A percentile compares a stretch with the other conserved stretches of the same genome.
Conservation (phyloP, 2,797 vertebrate genomes). For the Limnodromus scolopaceus region DNA sequence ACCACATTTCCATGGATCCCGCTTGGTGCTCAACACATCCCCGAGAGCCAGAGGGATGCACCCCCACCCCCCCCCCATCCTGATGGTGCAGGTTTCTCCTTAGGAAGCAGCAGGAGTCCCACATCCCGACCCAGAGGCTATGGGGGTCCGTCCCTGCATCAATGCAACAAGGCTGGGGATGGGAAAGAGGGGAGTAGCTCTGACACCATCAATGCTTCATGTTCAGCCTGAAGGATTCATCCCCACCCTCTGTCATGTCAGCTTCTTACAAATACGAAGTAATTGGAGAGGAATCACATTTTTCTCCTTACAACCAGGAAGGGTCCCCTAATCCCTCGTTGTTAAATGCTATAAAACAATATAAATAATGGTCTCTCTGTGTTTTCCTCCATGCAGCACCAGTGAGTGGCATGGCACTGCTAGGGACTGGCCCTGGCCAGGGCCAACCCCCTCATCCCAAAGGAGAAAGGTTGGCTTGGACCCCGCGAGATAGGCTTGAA, state of each 20-base stretch:
- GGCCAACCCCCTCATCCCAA: background rate
- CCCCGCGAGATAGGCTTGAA: background rate
- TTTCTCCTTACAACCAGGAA: background rate
- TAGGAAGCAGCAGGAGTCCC: background rate
- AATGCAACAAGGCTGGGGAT: background rate
- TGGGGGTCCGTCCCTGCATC: background rate
- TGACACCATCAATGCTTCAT: fast-evolving
- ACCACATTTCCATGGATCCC: background rate
- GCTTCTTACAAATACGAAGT: background rate
- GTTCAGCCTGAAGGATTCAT: background rate
- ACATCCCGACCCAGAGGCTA: fast-evolving
- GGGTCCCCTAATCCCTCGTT: background rate
- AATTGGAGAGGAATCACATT: background rate
- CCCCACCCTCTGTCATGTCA: background rate
- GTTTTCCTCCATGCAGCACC: background rate
- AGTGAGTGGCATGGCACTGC: background rate
- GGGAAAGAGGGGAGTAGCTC: background rate
- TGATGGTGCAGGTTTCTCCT: background rate
- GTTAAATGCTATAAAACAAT: background rate
- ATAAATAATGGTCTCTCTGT: background rate
- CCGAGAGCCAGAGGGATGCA: background rate
- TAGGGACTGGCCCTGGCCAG: fast-evolving
- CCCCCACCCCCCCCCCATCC: fast-evolving
- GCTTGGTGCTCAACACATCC: too few species aligned
- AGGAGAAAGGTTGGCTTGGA: background rate